Base-by-base conservation (phyloP, 2,797 vertebrate genomes). In the Decapterus maruadsi region DNA sequence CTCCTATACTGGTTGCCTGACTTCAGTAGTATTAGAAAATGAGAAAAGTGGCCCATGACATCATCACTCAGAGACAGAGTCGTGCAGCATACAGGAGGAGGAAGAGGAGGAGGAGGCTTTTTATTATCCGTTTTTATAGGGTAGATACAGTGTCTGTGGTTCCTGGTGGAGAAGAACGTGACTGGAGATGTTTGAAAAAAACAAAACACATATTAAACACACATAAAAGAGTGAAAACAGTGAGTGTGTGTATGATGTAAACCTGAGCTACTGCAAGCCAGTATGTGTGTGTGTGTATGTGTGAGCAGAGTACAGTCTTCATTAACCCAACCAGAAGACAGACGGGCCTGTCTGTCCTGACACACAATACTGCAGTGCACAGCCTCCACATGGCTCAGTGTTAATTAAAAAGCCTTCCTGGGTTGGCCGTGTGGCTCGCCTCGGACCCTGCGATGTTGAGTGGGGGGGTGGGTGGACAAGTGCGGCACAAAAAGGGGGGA, bases 1-100 rank as follows among this genome's bases (percentile, higher is more conserved):
- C 93, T 92, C 87, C 75, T 85, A 82, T 89, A 92, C 90, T 91
- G 92, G 92, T 93, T 92, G 85, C 85, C 91, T 93, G 87, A 89
- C 84, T 95, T 96, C 95, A 96, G 95, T 96, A 96, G 95, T 96
- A 95, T 90, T 93, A 88, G 72, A 94, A 90, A 89, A 89, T 80
- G 60, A 85, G 73, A 88, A 69, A 83, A 60, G 59, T 83, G 80
- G 84, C 79, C 40, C 72, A 61, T 72, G 72, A 59, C 38, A 8
- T 64, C 59, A 57, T 78, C 53, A 57, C 54, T 69, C 48, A 16
- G 59, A 64, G 68, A 62, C 46, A 60, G 55, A 63, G 72, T 70
- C 67, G 43, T 60, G 42, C 78, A 87, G 78, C 75, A 38, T 38
- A 51, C 36, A 80, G 72, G 72, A 74, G 54, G 26, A 40, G 26